phyloP scores from a whole-genome alignment of 2,113 vertebrate genomes.

The Passer domesticus region DNA sequence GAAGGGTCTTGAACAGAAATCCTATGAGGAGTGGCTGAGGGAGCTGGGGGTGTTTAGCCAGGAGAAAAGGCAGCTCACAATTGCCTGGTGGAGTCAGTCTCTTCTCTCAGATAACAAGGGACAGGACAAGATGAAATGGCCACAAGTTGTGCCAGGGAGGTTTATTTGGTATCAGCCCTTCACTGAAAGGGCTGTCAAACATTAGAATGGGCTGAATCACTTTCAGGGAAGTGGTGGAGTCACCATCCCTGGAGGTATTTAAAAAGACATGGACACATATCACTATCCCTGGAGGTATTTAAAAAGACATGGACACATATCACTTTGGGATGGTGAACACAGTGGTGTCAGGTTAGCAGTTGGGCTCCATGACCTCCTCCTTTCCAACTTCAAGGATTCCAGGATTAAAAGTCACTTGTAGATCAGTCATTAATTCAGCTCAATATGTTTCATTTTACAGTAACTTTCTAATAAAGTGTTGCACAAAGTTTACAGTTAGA shows the following conservation, averaged over 20 bases:
- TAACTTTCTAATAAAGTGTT: background rate
- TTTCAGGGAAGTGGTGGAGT: background rate
- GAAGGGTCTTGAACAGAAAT: fast-evolving
- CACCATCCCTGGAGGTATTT: background rate
- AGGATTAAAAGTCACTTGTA: background rate
- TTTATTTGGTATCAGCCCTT: background rate
- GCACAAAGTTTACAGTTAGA: background rate
- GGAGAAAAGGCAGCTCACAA: background rate
- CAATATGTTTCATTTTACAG: background rate
- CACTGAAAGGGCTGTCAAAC: background rate
- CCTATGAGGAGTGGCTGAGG: fast-evolving
- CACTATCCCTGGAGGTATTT: background rate
- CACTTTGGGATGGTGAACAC: background rate
- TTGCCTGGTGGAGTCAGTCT: background rate
- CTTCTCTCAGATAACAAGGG: background rate
- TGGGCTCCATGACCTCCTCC: background rate
- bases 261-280: background rate
- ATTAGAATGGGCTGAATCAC: background rate
- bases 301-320: background rate
- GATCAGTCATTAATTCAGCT: background rate
- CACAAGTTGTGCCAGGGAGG: background rate
- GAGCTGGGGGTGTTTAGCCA: background rate
- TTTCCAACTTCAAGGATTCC: background rate
- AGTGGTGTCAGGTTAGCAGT: background rate
- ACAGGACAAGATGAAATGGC: background rate